A percentile compares a stretch with the other conserved stretches of the same genome.
Conservation (phyloP, 2,113 vertebrate species). For the Beaufortia kweichowensis region DNA sequence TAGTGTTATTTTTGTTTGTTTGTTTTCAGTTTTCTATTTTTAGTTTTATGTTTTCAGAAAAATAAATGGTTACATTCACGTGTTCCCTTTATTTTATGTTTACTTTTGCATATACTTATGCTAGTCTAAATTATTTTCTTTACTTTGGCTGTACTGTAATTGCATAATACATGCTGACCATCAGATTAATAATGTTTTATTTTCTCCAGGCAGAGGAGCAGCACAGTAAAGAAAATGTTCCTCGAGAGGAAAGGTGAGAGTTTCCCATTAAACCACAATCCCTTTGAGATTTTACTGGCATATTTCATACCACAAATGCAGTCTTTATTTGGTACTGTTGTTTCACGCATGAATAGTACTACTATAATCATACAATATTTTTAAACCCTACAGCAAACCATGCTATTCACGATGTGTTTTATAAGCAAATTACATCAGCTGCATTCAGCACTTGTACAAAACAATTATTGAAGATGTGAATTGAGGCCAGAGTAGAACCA, state of each 20-base stretch:
- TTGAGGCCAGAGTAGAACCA: no score
- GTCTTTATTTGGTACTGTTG: background rate
- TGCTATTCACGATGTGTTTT: no score
- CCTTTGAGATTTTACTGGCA: background rate
- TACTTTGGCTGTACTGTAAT: background rate
- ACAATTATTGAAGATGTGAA: no score
- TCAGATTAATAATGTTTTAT: constrained; percentile 42
- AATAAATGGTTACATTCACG: no score
- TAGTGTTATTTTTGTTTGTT: no score
- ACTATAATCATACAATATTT: background rate
- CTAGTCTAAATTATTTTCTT: background rate
- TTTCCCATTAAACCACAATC: background rate
- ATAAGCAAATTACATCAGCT: no score
- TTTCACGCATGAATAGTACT: background rate
- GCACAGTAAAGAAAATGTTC: constrained; percentile 81
- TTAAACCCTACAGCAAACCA: background rate
- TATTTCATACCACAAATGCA: background rate
- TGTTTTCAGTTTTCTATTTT: background rate
- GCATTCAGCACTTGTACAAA: no score
- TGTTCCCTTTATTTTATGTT: background rate
- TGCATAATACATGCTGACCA: background rate
- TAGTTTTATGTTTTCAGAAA: no score
- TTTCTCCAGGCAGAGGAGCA: constrained; percentile 83
- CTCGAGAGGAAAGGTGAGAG: constrained; percentile 85
- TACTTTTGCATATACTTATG: no score